phyloP scores from a whole-genome alignment of 2,113 vertebrate species.

The Microcebus jonahi region DNA sequence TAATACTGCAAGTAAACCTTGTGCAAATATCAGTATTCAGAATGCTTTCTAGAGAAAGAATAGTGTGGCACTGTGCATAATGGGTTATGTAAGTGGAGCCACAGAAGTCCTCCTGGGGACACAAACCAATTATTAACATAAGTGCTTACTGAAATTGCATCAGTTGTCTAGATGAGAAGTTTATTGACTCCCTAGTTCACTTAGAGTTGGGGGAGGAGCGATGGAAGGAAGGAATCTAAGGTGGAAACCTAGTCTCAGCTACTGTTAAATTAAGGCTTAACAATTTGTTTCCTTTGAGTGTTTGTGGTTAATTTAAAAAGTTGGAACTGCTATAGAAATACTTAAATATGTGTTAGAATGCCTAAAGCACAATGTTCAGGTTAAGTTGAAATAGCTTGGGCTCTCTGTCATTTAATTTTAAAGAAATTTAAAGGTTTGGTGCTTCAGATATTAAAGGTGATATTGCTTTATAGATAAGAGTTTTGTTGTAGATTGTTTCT shows the following conservation, averaged over 20 bases:
- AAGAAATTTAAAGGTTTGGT: constrained; percentile 23
- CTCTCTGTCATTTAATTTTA: background rate
- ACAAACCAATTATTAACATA: constrained; percentile 50
- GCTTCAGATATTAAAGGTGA: constrained; percentile 9
- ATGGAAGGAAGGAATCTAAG: background rate
- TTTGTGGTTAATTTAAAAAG: constrained; percentile 62
- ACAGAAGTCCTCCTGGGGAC: constrained; percentile 36
- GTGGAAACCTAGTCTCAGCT: background rate
- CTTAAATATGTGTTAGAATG: constrained; percentile 16
- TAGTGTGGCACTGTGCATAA: constrained; percentile 31
- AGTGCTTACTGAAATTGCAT: constrained; percentile 20
- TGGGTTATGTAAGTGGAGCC: constrained; percentile 58
- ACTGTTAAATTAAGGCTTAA: constrained; percentile 53
- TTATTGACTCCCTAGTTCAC: constrained; percentile 5
- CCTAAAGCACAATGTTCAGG: constrained; percentile 31
- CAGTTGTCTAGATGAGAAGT: constrained; percentile 36
- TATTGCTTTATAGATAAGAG: background rate
- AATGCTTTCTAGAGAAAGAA: constrained; percentile 60
- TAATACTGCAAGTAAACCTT: constrained; percentile 48
- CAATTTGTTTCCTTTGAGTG: constrained; percentile 50
- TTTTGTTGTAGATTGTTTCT: constrained; percentile 42
- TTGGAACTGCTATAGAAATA: constrained; percentile 38
- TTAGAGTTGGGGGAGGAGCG: background rate
- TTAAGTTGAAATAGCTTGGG: background rate
- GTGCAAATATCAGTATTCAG: constrained; percentile 56